Base-by-base conservation (phyloP, 2,113 vertebrate species). In the Sclerurus mexicanus region DNA sequence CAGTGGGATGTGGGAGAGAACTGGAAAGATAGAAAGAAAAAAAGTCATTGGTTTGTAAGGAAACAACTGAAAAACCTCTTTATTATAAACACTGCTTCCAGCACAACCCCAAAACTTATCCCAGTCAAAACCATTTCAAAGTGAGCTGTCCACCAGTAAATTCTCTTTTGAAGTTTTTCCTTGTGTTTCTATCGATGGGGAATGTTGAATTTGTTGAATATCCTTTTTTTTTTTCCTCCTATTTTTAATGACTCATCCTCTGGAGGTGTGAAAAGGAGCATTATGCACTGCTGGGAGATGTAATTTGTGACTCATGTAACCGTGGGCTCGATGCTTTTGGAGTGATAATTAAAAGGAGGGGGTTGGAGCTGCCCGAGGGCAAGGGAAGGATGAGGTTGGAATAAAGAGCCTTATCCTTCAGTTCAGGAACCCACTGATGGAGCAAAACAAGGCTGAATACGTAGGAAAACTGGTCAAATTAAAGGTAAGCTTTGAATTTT, bases 281-380 rank as follows among this genome's bases (percentile, higher is more conserved):
- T 89, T 93, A 72, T 87, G 87, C 87, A 22, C 85, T 87, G 74
- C 95, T 8, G 13, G 84, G 84, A 95, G 92, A 84, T 94, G 40
- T 85, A 95, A 97, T 97, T 95, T 96, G 89, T 95, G 96, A 94
- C 87, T 97, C 94, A 94, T 5, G 59, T 85, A 95, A 68, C 88
- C 3, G 75, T 95, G 91, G 92, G 94, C 91, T 93, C 74, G 58
- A 10, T 69, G 90, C 90, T 89, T 86, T 67, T 44, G 50, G 91
- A 91, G 74, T 39, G 85, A 85, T 95, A 95, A 94, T 97, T 96
- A 96, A 94, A 96, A 87, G 74, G 80, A 91, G 91, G 93, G 87
- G 91, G 88, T 55, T 95, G 85, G 67, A 95, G 73, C 66, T 90
- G 86, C 89, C 62, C 1, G 47, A 67, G 46, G 72, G 76, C 87